phyloP scores from a whole-genome alignment of 2,888 invertebrate genomes.

The Camponotus fellah region DNA sequence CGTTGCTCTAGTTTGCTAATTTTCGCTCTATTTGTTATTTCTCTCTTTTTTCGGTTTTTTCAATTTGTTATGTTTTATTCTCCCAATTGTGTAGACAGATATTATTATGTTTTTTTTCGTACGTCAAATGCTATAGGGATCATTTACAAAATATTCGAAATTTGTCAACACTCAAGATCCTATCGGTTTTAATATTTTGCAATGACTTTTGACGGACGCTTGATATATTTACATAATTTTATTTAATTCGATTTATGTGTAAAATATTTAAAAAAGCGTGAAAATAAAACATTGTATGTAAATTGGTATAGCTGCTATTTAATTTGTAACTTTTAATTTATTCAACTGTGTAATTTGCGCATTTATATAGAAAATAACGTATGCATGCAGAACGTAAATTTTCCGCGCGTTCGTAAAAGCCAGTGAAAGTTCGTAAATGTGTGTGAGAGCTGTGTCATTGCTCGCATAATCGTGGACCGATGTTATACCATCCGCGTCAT shows the following conservation, averaged over 20 bases:
- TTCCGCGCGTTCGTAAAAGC: neutral
- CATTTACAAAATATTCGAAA: neutral
- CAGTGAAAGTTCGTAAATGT: conserved; percentile 59
- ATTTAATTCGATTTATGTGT: neutral
- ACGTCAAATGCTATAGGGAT: neutral
- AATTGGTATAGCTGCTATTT: conserved; percentile 10
- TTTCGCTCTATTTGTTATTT: neutral
- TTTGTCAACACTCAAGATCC: neutral
- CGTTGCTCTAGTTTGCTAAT: conserved; percentile 13
- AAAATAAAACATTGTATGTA: conserved; percentile 7
- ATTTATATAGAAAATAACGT: neutral
- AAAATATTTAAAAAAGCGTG: neutral
- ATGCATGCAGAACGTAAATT: neutral
- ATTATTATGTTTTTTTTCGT: neutral
- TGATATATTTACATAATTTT: neutral
- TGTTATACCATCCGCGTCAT: conserved; percentile 47
- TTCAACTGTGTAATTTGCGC: neutral
- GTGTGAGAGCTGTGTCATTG: conserved; percentile 28
- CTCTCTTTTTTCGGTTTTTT: neutral
- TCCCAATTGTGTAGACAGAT: neutral
- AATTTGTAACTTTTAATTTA: conserved; percentile 2
- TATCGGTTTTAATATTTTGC: neutral
- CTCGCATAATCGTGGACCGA: conserved; percentile 66
- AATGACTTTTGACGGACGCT: neutral
- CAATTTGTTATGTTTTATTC: neutral